phyloP scores from a whole-genome alignment of 2,797 vertebrate genomes.

The Atherinosoma microstoma region DNA sequence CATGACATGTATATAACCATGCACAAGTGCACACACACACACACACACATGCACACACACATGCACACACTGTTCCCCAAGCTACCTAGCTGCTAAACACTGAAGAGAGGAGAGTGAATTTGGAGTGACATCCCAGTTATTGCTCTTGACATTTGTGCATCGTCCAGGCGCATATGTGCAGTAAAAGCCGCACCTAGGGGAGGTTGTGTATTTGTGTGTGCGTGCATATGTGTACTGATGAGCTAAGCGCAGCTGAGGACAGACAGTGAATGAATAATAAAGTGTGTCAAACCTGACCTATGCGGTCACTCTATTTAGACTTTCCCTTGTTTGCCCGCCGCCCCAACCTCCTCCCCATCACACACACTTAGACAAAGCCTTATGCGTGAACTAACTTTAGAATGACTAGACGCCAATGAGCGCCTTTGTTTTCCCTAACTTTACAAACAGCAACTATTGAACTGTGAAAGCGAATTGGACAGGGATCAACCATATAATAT shows the following conservation, averaged over 20 bases:
- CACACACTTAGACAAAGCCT: constrained; percentile 45
- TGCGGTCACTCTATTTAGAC: constrained; percentile 75
- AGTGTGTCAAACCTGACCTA: constrained; percentile 80
- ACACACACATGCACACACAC: not conserved
- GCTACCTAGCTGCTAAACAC: constrained; percentile 67
- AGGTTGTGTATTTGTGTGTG: constrained; percentile 43
- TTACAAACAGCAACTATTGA: constrained; percentile 65
- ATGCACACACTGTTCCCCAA: constrained; percentile 32
- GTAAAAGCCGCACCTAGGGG: constrained; percentile 75
- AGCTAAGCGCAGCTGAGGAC: constrained; percentile 76
- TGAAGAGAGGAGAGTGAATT: constrained; percentile 60
- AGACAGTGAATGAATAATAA: constrained; percentile 80
- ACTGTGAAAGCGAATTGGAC: constrained; percentile 78
- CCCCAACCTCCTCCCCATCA: constrained; percentile 19
- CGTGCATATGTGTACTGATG: constrained; percentile 57
- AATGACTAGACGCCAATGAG: constrained; percentile 47
- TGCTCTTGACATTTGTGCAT: constrained; percentile 82
- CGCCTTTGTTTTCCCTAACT: constrained; percentile 63
- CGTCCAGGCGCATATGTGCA: constrained; percentile 67
- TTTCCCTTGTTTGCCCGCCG: constrained; percentile 57
- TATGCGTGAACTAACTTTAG: constrained; percentile 56
- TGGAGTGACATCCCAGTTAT: constrained; percentile 77
- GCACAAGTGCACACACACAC: not conserved
- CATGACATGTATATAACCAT: not conserved
- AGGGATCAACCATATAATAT: constrained; percentile 74